Evolutionary conservation across 2,888 invertebrate species (phyloP).

Genomic region (Machimus rusticus): DNA sequence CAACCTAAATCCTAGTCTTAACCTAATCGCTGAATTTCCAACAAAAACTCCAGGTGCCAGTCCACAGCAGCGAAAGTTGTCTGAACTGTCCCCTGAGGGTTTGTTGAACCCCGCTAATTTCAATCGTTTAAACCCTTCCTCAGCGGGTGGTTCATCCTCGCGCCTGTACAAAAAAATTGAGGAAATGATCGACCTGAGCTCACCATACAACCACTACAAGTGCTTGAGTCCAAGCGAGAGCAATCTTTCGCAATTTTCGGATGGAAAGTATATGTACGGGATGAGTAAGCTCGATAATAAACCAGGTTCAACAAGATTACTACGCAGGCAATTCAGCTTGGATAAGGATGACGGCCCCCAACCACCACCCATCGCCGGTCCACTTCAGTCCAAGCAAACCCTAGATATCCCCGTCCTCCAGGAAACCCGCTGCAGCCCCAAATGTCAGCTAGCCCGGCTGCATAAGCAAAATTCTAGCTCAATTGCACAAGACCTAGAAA

Average conservation of each 20-base stretch:
- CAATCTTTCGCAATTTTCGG: conserved; percentile 60
- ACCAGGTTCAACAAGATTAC: conserved; percentile 64
- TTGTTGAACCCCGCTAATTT: conserved; percentile 59
- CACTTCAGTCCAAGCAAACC: conserved; percentile 49
- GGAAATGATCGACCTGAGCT: conserved; percentile 70
- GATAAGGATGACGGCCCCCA: conserved; percentile 71
- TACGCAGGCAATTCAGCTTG: conserved; percentile 74
- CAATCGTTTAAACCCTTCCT: conserved; percentile 55
- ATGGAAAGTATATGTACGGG: conserved; percentile 60
- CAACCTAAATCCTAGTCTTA: conserved; percentile 57
- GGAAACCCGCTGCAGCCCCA: conserved; percentile 58
- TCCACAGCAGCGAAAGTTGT: conserved; percentile 56
- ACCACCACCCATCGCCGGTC: conserved; percentile 3
- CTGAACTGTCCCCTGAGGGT: conserved; percentile 60
- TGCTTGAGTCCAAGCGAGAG: conserved; percentile 73
- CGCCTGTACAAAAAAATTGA: conserved; percentile 62
- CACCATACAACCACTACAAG: conserved; percentile 78
- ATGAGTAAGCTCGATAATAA: conserved; percentile 55
- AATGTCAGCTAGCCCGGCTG: conserved; percentile 56
- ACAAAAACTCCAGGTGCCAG: conserved; percentile 47
- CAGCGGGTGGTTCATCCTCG: conserved; percentile 60
- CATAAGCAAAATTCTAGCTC: conserved; percentile 75
- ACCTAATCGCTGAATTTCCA: conserved; percentile 39
- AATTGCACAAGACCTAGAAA: conserved; percentile 72
- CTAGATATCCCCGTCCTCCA: conserved; percentile 60